Evolutionary conservation across 1,140 invertebrate species (phyloP), one percentile per base, ranked within the genome.

Genomic region (Trichonephila inaurata): DNA sequence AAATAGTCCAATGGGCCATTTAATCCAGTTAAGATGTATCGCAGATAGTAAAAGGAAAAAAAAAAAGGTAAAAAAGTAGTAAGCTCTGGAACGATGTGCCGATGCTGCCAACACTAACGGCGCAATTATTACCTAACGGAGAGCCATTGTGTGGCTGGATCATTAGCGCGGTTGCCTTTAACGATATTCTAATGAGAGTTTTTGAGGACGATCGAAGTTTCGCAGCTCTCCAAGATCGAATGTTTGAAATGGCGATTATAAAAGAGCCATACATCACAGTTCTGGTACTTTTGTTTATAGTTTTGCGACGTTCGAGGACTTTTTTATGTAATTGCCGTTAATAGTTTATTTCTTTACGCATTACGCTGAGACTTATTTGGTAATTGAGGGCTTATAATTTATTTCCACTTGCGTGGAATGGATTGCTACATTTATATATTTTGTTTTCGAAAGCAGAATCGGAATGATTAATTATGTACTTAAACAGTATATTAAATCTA

Each of bases 161-260:
- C 90, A 91, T 91, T 91, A 91, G 90, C 19, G 89, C 62, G 18
- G 28, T 81, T 24, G 19, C 90, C 90, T 91, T 91, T 91, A 91
- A 91, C 90, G 90, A 91, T 91, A 91, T 91, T 91, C 90, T 91
- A 91, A 91, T 91, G 90, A 91, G 90, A 91, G 90, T 91, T 91
- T 91, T 91, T 91, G 90, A 85, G 81, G 81, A 91, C 77, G 90
- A 91, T 91, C 77, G 90, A 91, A 91, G 90, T 91, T 91, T 91
- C 60, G 60, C 77, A 83, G 51, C 51, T 61, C 62, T 77, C 88
- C 69, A 60, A 64, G 72, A 82, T 77, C 69, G 72, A 91, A 82
- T 58, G 66, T 85, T 85, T 60, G 19, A 81, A 91, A 51, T 33
- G 77, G 60, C 58, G 28, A 51, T 61, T 72, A 91, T 91, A 81